phyloP scores from a whole-genome alignment of 2,888 invertebrate species.

The Lordiphosa andalusiaca region DNA sequence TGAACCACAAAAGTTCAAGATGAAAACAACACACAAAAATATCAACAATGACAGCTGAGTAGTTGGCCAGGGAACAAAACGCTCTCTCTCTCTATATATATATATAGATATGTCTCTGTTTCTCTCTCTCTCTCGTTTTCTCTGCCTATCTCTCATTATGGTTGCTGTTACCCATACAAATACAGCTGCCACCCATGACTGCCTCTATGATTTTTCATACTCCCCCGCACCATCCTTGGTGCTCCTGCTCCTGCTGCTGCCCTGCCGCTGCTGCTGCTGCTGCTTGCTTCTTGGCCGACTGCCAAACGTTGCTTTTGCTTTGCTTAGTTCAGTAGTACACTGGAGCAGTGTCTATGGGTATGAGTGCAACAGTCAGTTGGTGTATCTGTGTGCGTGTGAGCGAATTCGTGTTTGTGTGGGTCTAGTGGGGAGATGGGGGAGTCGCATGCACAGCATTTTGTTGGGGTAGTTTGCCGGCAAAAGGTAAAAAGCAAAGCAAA shows the following conservation, averaged over 20 bases:
- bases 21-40: constrained; percentile 67
- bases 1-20: constrained; percentile 76
- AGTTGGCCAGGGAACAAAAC: constrained; percentile 9
- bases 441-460: constrained; percentile 60
- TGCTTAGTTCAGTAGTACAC: constrained; percentile 65
- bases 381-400: constrained; percentile 15
- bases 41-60: constrained; percentile 75
- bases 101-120: no score
- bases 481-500: constrained; percentile 17
- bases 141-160: constrained; percentile 11
- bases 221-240: not conserved
- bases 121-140: constrained; percentile 9
- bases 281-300: constrained; percentile 54
- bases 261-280: not conserved
- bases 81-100: constrained; percentile 3
- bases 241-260: not conserved
- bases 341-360: constrained; percentile 61
- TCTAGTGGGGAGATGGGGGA: constrained; percentile 20
- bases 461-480: constrained; percentile 69
- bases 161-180: constrained; percentile 36
- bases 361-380: constrained; percentile 57
- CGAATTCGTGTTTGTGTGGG: constrained; percentile 5
- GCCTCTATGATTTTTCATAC: constrained; percentile 16
- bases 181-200: constrained; percentile 30
- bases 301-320: constrained; percentile 54